phyloP scores from a whole-genome alignment of 37 sponge, comb jelly and placozoan species.

The Theonella swinhoei region DNA sequence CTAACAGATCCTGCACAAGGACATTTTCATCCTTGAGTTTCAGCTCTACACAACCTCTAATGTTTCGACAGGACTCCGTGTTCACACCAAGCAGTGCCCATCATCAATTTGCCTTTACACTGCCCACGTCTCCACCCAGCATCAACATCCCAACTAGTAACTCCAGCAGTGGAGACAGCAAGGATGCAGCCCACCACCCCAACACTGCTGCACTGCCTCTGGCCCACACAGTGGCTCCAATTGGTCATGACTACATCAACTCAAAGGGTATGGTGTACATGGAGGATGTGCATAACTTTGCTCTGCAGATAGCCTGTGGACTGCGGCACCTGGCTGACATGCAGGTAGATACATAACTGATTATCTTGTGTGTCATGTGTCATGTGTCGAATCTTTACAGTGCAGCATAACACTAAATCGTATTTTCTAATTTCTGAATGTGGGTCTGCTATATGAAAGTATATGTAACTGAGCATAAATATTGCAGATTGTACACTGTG shows the following conservation, averaged over 20 bases:
- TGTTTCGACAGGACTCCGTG: not conserved
- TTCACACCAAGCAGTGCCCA: conserved; percentile 11
- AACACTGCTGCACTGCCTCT: not conserved
- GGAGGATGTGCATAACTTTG: conserved; percentile 78
- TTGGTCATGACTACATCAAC: conserved; percentile 61
- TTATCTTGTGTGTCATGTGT: no score
- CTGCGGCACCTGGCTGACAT: conserved; percentile 54
- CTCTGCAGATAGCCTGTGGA: conserved; percentile 75
- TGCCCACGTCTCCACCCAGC: not conserved
- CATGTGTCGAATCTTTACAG: no score
- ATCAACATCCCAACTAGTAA: not conserved
- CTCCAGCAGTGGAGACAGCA: not conserved
- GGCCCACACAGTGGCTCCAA: conserved; percentile 30
- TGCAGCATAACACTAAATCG: no score
- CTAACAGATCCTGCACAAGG: not conserved
- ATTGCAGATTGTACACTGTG: conserved; percentile 71
- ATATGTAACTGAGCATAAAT: no score
- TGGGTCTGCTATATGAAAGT: no score
- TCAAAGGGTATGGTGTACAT: conserved; percentile 29
- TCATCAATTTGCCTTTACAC: not conserved
- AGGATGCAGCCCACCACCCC: not conserved
- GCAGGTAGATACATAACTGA: conserved; percentile 36
- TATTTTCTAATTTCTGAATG: no score
- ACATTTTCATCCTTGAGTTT: conserved; percentile 17
- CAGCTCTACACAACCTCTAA: conserved; percentile 5